Percentiles rank a stretch among this genome's conserved stretches.
Conservation (phyloP, 2,113 vertebrate species). For the Chlamydotis undulata region DNA sequence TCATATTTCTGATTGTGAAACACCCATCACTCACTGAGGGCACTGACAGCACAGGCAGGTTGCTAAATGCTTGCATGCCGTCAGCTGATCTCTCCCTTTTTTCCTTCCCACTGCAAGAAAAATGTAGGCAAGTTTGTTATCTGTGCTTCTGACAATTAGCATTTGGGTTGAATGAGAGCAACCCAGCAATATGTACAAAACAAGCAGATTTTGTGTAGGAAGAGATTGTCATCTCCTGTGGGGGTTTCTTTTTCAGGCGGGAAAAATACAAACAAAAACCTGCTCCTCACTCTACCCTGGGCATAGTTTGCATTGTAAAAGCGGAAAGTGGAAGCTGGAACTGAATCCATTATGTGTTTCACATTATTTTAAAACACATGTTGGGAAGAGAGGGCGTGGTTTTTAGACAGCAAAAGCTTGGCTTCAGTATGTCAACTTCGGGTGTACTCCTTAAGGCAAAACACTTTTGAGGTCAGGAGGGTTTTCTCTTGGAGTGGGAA, state of each 20-base stretch:
- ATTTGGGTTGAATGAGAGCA: conserved; percentile 57
- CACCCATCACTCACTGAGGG: conserved; percentile 12
- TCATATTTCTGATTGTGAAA: conserved; percentile 64
- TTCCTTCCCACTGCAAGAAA: background rate
- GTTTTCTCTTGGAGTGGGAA: background rate
- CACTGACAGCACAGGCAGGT: conserved; percentile 51
- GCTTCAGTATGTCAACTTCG: background rate
- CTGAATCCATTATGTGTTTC: background rate
- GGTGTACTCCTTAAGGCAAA: background rate
- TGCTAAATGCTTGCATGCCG: conserved; percentile 24
- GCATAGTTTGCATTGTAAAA: conserved; percentile 8
- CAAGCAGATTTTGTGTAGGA: conserved; percentile 26
- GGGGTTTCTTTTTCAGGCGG: conserved; percentile 38
- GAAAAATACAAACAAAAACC: background rate
- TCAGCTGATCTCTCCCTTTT: background rate
- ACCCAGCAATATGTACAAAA: background rate
- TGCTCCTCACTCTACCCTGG: rapidly evolving
- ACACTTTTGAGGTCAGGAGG: background rate
- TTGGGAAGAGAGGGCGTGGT: background rate
- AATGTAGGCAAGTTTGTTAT: conserved; percentile 53
- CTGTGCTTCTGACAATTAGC: conserved; percentile 27
- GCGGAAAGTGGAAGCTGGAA: conserved; percentile 19
- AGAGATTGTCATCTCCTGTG: conserved; percentile 11
- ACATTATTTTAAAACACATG: background rate
- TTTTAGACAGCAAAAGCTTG: background rate